A percentile compares a stretch with the other conserved stretches of the same genome.
These are phyloP conservation scores for Rafetus swinhoei DNA, from an alignment of 2,113 vertebrate species.

Conservation along the genomic window DNA sequence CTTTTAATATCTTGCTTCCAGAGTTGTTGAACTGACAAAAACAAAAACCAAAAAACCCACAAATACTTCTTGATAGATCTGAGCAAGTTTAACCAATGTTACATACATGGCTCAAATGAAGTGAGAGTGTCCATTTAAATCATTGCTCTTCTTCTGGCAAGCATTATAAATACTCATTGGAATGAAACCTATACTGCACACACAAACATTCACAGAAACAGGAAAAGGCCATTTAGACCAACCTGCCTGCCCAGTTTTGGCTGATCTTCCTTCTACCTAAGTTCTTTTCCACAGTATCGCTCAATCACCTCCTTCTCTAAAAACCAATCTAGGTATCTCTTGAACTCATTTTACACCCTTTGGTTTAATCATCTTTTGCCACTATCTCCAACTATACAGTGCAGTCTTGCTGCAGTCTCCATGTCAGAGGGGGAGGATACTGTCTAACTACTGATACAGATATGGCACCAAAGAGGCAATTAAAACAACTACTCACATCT, in stretches of 20 bases:
- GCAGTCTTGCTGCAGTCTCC: slow-evolving; percentile 34
- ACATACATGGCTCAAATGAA: neutral
- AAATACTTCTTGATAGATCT: rapidly evolving
- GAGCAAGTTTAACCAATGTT: neutral
- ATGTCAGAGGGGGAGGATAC: slow-evolving; percentile 8
- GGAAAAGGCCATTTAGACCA: neutral
- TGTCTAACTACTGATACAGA: slow-evolving; percentile 67
- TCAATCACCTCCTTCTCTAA: slow-evolving; percentile 34
- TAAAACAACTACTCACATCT: slow-evolving; percentile 92
- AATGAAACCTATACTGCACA: neutral
- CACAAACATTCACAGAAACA: neutral
- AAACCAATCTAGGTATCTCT: slow-evolving; percentile 6
- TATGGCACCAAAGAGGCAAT: slow-evolving; percentile 83
- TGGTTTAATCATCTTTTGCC: neutral
- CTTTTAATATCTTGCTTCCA: neutral
- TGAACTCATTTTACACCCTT: neutral
- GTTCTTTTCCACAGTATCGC: slow-evolving; percentile 6
- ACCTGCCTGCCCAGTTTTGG: slow-evolving; percentile 15
- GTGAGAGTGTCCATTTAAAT: slow-evolving; percentile 54
- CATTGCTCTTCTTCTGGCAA: neutral
- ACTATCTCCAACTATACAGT: slow-evolving; percentile 30
- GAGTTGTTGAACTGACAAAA: neutral
- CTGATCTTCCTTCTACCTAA: neutral
- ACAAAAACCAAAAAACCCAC: neutral
- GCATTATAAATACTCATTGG: neutral